Conservation (phyloP, 2,113 vertebrate genomes). For the Penelope pileata region DNA sequence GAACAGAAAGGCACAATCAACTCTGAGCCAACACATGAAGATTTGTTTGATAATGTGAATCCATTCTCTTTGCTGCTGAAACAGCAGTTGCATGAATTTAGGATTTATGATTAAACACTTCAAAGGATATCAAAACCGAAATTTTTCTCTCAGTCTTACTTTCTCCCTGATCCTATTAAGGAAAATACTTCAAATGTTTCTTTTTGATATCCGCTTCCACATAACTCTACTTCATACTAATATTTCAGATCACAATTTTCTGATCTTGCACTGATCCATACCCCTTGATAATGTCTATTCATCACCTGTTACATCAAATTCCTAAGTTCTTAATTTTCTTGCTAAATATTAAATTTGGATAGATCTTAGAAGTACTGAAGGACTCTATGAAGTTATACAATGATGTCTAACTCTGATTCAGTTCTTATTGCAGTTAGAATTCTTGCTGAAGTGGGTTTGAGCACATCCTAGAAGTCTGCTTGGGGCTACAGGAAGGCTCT, state of each 20-base stretch:
- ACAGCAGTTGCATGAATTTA: neutral
- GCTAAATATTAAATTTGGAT: neutral
- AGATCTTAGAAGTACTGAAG: neutral
- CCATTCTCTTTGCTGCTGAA: neutral
- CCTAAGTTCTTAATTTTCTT: neutral
- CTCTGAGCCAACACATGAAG: neutral
- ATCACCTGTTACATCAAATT: neutral
- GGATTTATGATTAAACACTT: neutral
- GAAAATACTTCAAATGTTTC: neutral
- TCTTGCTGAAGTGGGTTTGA: neutral
- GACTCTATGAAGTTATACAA: fast-evolving
- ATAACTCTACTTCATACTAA: neutral
- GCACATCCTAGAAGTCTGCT: neutral
- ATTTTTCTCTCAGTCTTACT: neutral
- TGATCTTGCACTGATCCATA: neutral
- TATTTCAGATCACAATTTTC: neutral
- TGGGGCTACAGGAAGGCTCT: neutral
- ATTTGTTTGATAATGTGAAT: neutral
- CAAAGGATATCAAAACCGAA: neutral
- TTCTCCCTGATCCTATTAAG: neutral
- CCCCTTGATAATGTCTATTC: neutral
- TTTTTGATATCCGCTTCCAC: neutral
- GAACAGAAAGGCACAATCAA: neutral
- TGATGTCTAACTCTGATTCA: neutral
- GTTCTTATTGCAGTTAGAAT: neutral